These are phyloP conservation scores for Oryzias curvinotus DNA, from an alignment of 2,113 vertebrate species.

Conservation along the genomic window DNA sequence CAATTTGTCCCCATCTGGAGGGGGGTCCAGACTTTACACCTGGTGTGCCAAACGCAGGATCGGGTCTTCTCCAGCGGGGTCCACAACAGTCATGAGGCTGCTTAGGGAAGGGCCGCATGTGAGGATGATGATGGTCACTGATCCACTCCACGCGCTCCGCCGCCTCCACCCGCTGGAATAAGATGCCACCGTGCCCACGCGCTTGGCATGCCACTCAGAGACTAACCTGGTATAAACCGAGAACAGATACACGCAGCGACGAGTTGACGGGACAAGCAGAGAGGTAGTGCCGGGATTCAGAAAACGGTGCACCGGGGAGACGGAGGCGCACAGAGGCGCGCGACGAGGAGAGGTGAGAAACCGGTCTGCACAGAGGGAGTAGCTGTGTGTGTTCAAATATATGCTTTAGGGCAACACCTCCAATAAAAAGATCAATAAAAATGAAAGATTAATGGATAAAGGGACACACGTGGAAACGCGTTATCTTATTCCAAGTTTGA, in stretches of 20 bases:
- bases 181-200: conserved; percentile 37
- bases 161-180: conserved; percentile 14
- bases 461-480: too few species aligned
- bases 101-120: conserved; percentile 2
- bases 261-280: neutral
- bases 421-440: neutral
- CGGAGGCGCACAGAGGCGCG: conserved; percentile 4
- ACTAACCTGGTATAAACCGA: conserved; percentile 44
- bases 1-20: too few species aligned
- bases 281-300: conserved; percentile 13
- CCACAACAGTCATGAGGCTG: conserved; percentile 2
- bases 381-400: too few species aligned
- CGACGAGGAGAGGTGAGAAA: neutral
- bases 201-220: conserved; percentile 30
- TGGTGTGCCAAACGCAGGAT: neutral
- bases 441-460: neutral
- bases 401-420: too few species aligned
- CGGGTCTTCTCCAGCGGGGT: neutral
- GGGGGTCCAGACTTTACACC: too few species aligned
- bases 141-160: conserved; percentile 14
- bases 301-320: conserved; percentile 12
- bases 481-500: neutral
- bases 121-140: conserved; percentile 19
- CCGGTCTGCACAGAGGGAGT: too few species aligned
- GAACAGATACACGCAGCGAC: neutral